Conservation (phyloP, 2,113 vertebrate species). For the Xenus cinereus region DNA sequence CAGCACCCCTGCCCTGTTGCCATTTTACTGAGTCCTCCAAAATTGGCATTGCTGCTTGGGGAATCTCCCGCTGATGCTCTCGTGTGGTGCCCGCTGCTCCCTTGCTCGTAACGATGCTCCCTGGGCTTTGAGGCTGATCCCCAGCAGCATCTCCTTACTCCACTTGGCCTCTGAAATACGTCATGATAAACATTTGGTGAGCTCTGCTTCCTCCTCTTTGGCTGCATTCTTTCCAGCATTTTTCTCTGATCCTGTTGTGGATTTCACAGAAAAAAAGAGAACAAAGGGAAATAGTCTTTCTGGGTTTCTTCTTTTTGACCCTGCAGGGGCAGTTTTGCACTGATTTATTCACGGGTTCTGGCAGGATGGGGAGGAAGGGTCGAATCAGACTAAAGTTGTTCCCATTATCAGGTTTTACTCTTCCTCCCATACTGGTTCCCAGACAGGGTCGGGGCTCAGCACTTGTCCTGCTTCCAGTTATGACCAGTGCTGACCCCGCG, state of each 20-base stretch:
- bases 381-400: not conserved
- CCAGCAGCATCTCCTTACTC: not conserved
- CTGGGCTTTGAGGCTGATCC: not conserved
- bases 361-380: not conserved
- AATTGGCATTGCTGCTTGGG: not conserved
- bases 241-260: not conserved
- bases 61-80: not conserved
- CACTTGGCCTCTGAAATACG: not conserved
- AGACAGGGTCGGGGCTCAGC: not conserved
- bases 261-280: not conserved
- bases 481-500: not conserved
- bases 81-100: rapidly evolving
- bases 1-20: not conserved
- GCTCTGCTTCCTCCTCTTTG: not conserved
- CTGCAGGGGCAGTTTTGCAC: not conserved
- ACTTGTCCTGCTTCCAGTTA: not conserved
- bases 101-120: not conserved
- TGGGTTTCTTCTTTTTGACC: not conserved
- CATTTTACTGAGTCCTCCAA: not conserved
- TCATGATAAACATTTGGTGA: not conserved
- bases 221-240: not conserved
- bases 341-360: not conserved
- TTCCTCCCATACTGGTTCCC: not conserved
- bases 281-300: not conserved
- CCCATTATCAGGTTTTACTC: not conserved